These are phyloP conservation scores for Pipistrellus kuhlii DNA, from an alignment of 2,797 vertebrate species.

Conservation along the genomic window DNA sequence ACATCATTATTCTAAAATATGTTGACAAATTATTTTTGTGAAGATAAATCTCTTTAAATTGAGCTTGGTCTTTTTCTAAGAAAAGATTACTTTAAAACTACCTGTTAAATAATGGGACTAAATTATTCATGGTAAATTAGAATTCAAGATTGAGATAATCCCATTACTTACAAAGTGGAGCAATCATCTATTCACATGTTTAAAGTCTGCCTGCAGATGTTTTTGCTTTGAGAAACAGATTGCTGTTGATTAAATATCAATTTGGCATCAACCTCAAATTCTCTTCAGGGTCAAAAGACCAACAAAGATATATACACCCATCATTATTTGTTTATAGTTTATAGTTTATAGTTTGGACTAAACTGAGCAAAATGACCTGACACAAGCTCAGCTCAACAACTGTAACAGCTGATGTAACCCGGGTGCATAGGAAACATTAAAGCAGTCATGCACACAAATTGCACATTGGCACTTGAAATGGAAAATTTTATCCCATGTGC, in stretches of 20 bases:
- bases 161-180: background rate
- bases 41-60: conserved; percentile 45
- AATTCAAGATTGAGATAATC: conserved; percentile 27
- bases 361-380: background rate
- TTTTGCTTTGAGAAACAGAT: conserved; percentile 58
- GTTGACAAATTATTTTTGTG: background rate
- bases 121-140: conserved; percentile 46
- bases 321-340: conserved; percentile 42
- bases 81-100: conserved; percentile 32
- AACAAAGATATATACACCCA: background rate
- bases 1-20: conserved; percentile 44
- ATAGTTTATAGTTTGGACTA: conserved; percentile 39
- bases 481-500: background rate
- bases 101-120: conserved; percentile 42
- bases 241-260: conserved; percentile 50
- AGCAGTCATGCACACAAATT: background rate
- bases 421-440: background rate
- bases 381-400: background rate
- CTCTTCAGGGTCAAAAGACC: background rate
- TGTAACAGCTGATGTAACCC: background rate
- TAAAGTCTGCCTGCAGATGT: conserved; percentile 50
- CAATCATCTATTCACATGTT: conserved; percentile 52
- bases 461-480: background rate
- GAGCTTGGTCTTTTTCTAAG: conserved; percentile 45
- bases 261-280: conserved; percentile 36